These are phyloP conservation scores for Leptinotarsa peninsularis DNA, from an alignment of 2,888 invertebrate genomes.

Conservation along the genomic window DNA sequence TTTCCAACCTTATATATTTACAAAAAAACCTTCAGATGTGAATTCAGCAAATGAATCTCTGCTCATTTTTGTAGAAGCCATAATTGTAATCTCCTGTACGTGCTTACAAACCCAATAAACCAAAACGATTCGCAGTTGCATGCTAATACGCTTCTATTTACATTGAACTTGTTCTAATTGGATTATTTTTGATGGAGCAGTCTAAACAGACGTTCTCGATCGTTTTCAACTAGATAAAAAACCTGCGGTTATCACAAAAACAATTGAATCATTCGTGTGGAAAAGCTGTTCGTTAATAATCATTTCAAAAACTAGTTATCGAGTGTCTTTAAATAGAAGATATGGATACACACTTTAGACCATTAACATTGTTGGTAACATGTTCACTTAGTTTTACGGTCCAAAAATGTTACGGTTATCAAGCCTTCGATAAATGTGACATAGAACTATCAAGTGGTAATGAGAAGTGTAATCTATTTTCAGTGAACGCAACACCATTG, in stretches of 20 bases:
- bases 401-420: too few species aligned
- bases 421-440: too few species aligned
- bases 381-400: too few species aligned
- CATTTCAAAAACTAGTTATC: not conserved
- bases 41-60: not conserved
- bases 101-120: constrained; percentile 9
- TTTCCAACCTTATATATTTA: not conserved
- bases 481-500: too few species aligned
- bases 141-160: constrained; percentile 2
- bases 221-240: not conserved
- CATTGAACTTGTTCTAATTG: constrained; percentile 16
- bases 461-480: too few species aligned
- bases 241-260: not conserved
- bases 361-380: too few species aligned
- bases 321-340: not conserved
- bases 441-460: too few species aligned
- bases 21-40: not conserved
- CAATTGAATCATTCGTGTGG: not conserved
- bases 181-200: constrained; percentile 4
- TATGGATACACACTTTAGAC: not conserved
- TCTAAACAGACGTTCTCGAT: not conserved
- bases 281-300: not conserved
- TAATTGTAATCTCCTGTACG: constrained; percentile 4
- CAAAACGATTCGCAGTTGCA: not conserved
- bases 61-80: constrained; percentile 1